A percentile compares a stretch with the other conserved stretches of the same genome.
These are phyloP conservation scores for Tetragnatha versicolor DNA, from an alignment of 1,140 invertebrate genomes.

Conservation along the genomic window DNA sequence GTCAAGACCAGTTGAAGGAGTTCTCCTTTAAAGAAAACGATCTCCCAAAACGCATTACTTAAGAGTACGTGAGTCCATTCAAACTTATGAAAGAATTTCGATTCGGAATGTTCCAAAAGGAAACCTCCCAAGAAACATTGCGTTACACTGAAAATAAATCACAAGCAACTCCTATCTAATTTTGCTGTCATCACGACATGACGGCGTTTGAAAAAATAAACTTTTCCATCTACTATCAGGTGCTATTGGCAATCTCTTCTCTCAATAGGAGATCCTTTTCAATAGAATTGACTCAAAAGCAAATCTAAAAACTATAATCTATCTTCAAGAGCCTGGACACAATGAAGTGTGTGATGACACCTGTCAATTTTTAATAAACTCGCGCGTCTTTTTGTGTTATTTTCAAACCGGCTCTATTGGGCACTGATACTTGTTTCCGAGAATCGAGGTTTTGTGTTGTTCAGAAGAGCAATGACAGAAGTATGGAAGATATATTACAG, in stretches of 20 bases:
- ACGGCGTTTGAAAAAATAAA: background rate
- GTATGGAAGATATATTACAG: constrained; percentile 3
- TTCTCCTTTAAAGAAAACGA: no score
- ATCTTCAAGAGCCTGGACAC: background rate
- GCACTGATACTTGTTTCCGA: background rate
- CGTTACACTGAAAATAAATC: no score
- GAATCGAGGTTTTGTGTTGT: no score
- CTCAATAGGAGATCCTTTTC: background rate
- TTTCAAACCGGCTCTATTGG: background rate
- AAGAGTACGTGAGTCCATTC: no score
- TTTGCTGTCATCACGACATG: constrained; percentile 1
- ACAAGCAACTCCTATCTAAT: no score
- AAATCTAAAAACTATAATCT: no score
- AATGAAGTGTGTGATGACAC: background rate
- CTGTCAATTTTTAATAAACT: constrained; percentile 13
- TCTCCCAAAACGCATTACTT: no score
- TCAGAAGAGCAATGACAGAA: no score
- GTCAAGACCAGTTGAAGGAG: no score
- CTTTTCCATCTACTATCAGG: constrained; percentile 5
- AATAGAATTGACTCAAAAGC: background rate
- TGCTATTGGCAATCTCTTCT: constrained; percentile 7
- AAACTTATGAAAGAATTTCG: no score
- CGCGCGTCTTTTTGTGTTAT: background rate
- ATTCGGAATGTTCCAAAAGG: no score
- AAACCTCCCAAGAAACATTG: no score